A percentile compares a stretch with the other conserved stretches of the same genome.
Evolutionary conservation across 92 coral and sea anemone genomes (phyloP).

Genomic region (Chrysogorgia sp.): DNA sequence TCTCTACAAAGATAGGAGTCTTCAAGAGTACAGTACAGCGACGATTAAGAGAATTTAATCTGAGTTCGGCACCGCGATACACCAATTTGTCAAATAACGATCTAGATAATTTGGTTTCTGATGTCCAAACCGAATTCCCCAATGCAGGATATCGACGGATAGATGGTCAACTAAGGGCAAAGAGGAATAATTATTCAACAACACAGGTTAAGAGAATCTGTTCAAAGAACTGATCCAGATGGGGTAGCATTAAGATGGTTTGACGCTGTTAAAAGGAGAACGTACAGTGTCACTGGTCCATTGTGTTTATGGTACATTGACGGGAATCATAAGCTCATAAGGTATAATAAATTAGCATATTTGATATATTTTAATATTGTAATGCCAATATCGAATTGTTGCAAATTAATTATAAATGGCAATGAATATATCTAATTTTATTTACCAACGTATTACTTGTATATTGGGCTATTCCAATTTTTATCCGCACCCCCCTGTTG

Average conservation of each 20-base stretch:
- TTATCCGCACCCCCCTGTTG: no score
- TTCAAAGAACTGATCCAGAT: conserved; percentile 5
- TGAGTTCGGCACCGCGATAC: background rate
- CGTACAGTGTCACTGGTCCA: conserved; percentile 11
- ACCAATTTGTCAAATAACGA: conserved; percentile 8
- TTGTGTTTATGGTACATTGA: no score
- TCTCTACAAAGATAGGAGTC: background rate
- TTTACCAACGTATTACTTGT: no score
- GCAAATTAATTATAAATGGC: no score
- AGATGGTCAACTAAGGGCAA: conserved; percentile 14
- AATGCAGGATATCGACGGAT: conserved; percentile 14
- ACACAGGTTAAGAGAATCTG: conserved; percentile 10
- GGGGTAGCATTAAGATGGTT: conserved; percentile 25
- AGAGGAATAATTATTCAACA: conserved; percentile 13
- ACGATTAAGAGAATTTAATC: conserved; percentile 2
- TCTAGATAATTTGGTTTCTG: conserved; percentile 4
- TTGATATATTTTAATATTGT: no score
- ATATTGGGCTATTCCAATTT: no score
- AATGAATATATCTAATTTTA: no score
- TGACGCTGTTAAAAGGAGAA: conserved; percentile 12
- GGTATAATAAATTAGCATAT: no score
- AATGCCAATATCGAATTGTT: no score
- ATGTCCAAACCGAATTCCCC: no score
- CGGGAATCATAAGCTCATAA: no score
- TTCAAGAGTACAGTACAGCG: conserved; percentile 5